Percentiles rank a stretch among this genome's conserved stretches.
phyloP scores from a whole-genome alignment of 2,888 invertebrate genomes.

The Zygothrica quintamaculata region DNA sequence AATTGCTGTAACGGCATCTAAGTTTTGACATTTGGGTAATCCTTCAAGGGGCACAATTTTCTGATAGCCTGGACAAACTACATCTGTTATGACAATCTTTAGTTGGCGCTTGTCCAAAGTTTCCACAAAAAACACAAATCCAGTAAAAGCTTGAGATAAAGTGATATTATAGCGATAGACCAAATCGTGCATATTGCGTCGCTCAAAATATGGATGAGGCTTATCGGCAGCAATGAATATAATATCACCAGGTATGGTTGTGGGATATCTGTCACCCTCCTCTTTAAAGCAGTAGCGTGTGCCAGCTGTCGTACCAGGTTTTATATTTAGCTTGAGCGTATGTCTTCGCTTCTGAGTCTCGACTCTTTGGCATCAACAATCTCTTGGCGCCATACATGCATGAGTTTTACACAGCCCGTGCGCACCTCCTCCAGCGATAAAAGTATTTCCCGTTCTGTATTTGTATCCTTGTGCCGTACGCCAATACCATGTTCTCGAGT shows the following conservation, averaged over 20 bases:
- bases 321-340: slow-evolving; percentile 90
- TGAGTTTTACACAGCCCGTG: slow-evolving; percentile 91
- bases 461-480: slow-evolving; percentile 87
- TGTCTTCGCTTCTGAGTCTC: slow-evolving; percentile 88
- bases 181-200: slow-evolving; percentile 89
- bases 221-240: slow-evolving; percentile 90
- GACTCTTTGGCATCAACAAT: slow-evolving; percentile 88
- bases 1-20: slow-evolving; percentile 85
- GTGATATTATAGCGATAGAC: slow-evolving; percentile 87
- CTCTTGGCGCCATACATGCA: slow-evolving; percentile 91
- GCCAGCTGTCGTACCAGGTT: slow-evolving; percentile 90
- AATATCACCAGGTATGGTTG: slow-evolving; percentile 88
- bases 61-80: slow-evolving; percentile 88
- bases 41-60: slow-evolving; percentile 90
- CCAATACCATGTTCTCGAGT: slow-evolving; percentile 87
- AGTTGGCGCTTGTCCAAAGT: slow-evolving; percentile 90
- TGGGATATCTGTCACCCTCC: slow-evolving; percentile 92
- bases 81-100: slow-evolving; percentile 89
- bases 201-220: slow-evolving; percentile 87
- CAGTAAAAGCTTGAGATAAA: slow-evolving; percentile 90
- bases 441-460: slow-evolving; percentile 86
- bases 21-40: slow-evolving; percentile 87
- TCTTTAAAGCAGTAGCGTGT: slow-evolving; percentile 90
- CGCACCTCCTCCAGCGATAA: slow-evolving; percentile 88
- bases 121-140: slow-evolving; percentile 87